Conservation (phyloP, 1,140 invertebrate species). For the Neodiprion virginianus region DNA sequence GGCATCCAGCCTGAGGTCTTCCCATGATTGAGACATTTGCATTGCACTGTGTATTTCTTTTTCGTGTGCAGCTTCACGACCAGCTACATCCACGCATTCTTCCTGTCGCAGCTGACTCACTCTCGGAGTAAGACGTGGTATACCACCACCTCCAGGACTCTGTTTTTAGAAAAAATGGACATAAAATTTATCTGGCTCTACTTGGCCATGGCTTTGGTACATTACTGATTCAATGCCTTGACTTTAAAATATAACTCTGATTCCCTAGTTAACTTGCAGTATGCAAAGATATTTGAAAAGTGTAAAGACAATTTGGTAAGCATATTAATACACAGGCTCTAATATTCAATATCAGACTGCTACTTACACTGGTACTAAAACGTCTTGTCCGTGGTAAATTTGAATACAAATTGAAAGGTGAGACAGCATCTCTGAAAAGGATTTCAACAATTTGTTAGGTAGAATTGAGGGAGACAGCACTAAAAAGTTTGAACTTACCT, state of each 20-base stretch:
- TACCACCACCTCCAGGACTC: constrained; percentile 55
- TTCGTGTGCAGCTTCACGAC: constrained; percentile 89
- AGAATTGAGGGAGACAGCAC: constrained; percentile 24
- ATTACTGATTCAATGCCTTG: constrained; percentile 12
- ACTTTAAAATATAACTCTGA: not conserved
- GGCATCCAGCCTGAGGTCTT: constrained; percentile 81
- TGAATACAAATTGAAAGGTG: constrained; percentile 68
- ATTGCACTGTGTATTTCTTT: constrained; percentile 85
- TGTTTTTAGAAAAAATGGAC: constrained; percentile 39
- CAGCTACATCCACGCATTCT: constrained; percentile 83
- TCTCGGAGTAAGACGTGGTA: constrained; percentile 77
- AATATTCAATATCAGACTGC: too few relatives aligned
- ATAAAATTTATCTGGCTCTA: constrained; percentile 8
- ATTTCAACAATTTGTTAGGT: constrained; percentile 32
- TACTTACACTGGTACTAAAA: constrained; percentile 86
- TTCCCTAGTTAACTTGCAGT: not conserved
- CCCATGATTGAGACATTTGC: constrained; percentile 90
- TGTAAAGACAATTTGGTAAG: constrained; percentile 20
- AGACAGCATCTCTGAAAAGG: constrained; percentile 57
- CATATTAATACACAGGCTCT: constrained; percentile 22
- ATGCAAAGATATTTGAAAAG: constrained; percentile 12
- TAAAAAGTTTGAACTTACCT: constrained; percentile 46
- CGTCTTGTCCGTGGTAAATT: constrained; percentile 72
- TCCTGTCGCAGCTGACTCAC: constrained; percentile 87
- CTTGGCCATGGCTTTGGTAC: not conserved